These are phyloP conservation scores for Panulirus ornatus DNA, from an alignment of 1,140 invertebrate genomes.

Conservation along the genomic window DNA sequence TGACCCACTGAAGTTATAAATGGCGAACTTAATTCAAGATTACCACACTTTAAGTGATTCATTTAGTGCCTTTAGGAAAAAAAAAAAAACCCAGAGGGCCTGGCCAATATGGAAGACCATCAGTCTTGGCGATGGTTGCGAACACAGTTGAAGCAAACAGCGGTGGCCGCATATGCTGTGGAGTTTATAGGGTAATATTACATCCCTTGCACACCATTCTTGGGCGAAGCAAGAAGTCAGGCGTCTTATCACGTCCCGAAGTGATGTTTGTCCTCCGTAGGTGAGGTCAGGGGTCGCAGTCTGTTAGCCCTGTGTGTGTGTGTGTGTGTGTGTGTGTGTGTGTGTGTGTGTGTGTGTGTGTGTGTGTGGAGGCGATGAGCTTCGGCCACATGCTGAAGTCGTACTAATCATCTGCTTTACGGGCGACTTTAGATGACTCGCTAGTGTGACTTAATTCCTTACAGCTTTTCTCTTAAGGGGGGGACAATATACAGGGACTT, in stretches of 20 bases:
- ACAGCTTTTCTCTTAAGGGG: too few relatives aligned
- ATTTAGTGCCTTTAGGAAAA: neutral
- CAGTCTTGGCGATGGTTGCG: neutral
- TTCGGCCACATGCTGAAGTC: neutral
- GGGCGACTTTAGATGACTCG: neutral
- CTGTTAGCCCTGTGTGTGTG: neutral
- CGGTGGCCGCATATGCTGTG: neutral
- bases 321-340: neutral
- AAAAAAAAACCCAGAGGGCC: too few relatives aligned
- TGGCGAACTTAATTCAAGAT: neutral
- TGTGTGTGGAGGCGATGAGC: too few relatives aligned
- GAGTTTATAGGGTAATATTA: slow-evolving; percentile 3
- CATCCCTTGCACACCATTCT: neutral
- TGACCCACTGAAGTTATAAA: neutral
- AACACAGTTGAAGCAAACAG: neutral
- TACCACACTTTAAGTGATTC: neutral
- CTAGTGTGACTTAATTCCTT: too few relatives aligned
- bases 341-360: neutral
- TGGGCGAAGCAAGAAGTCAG: neutral
- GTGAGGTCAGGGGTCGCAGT: neutral
- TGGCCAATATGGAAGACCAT: too few relatives aligned
- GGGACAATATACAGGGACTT: too few relatives aligned
- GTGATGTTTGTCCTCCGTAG: neutral
- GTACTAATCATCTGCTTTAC: neutral
- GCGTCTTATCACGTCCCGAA: neutral